These are phyloP conservation scores for Paratilapia polleni DNA, from an alignment of 2,113 vertebrate species.

Conservation along the genomic window DNA sequence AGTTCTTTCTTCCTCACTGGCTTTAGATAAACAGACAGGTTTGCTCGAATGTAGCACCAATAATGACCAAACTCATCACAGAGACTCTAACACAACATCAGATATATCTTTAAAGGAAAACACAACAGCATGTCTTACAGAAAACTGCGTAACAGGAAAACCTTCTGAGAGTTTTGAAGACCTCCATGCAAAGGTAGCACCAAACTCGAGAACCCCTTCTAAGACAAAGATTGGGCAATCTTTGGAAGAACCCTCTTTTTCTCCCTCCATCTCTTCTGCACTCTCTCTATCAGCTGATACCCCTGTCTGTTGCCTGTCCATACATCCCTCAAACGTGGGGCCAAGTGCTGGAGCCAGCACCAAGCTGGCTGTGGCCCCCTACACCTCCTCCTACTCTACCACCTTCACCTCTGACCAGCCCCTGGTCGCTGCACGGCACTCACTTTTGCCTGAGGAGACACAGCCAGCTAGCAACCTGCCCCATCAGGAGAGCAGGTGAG, in stretches of 20 bases:
- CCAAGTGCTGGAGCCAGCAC: slow-evolving; percentile 64
- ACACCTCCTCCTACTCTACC: slow-evolving; percentile 74
- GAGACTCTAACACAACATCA: neutral
- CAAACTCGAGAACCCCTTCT: slow-evolving; percentile 57
- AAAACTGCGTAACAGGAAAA: slow-evolving; percentile 3
- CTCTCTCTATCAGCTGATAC: slow-evolving; percentile 55
- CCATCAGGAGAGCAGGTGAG: slow-evolving; percentile 92
- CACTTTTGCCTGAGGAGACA: slow-evolving; percentile 92
- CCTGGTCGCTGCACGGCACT: slow-evolving; percentile 84
- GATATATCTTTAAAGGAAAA: neutral
- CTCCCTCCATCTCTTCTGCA: slow-evolving; percentile 73
- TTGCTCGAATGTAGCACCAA: neutral
- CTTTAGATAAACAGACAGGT: slow-evolving; percentile 25
- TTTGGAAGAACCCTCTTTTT: slow-evolving; percentile 74
- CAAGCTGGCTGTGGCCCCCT: slow-evolving; percentile 73
- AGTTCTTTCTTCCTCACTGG: slow-evolving; percentile 24
- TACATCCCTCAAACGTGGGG: slow-evolving; percentile 59
- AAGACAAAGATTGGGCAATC: slow-evolving; percentile 61
- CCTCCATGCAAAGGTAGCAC: slow-evolving; percentile 76
- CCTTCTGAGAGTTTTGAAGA: slow-evolving; percentile 68
- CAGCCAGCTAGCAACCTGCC: slow-evolving; percentile 86
- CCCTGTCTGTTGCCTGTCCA: slow-evolving; percentile 68
- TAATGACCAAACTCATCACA: neutral
- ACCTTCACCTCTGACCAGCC: slow-evolving; percentile 75
- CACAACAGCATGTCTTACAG: neutral